Percentiles rank a stretch among this genome's conserved stretches.
These are phyloP conservation scores for Automeris io DNA, from an alignment of 2,888 invertebrate species.

Conservation along the genomic window DNA sequence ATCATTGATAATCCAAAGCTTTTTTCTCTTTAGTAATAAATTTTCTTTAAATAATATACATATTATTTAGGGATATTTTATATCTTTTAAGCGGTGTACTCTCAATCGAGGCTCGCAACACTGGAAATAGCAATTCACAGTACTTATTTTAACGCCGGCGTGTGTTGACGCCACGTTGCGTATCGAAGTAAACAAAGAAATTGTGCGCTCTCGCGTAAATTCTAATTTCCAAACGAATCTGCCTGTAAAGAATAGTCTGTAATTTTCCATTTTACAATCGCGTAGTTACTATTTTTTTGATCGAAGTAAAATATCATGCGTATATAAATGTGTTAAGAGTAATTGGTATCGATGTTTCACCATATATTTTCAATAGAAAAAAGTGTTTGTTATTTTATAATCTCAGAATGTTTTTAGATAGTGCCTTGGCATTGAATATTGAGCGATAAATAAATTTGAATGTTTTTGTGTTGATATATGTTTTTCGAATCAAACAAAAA, in stretches of 20 bases:
- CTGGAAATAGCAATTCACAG: slow-evolving; percentile 1
- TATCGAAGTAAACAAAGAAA: slow-evolving; percentile 8
- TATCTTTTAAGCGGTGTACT: background rate
- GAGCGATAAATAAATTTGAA: slow-evolving; percentile 5
- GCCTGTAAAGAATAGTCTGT: background rate
- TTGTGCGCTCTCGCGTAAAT: background rate
- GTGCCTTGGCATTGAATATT: background rate
- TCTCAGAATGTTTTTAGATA: slow-evolving; percentile 6
- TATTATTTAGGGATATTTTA: no score
- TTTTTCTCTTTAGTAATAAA: no score
- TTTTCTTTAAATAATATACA: no score
- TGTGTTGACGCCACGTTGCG: slow-evolving; percentile 4
- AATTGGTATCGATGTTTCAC: background rate
- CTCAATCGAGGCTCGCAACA: background rate
- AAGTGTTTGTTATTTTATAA: slow-evolving; percentile 4
- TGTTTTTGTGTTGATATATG: background rate
- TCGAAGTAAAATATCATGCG: no score
- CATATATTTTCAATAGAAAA: slow-evolving; percentile 3
- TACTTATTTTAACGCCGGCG: slow-evolving; percentile 2
- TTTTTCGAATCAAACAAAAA: background rate
- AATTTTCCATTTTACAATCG: no score
- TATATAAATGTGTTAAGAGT: no score
- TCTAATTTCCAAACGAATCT: no score
- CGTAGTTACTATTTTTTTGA: no score
- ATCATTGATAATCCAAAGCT: no score